phyloP scores from a whole-genome alignment of 2,888 invertebrate genomes.

The Cyrtodaria siliqua region DNA sequence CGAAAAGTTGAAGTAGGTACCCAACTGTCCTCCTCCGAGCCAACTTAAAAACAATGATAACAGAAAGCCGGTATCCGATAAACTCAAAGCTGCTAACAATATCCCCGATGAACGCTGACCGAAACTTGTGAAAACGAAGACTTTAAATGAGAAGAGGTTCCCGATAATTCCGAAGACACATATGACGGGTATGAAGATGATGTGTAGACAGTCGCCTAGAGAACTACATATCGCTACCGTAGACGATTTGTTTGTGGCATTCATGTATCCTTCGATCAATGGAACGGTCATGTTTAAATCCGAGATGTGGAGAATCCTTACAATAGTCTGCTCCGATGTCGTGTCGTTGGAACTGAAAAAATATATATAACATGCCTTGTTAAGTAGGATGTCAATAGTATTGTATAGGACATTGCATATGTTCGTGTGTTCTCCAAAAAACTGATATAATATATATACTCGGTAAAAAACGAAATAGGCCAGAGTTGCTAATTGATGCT shows the following conservation, averaged over 20 bases:
- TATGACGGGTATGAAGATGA: conserved; percentile 88
- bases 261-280: too few relatives aligned
- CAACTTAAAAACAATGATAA: conserved; percentile 88
- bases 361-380: too few relatives aligned
- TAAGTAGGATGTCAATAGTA: too few relatives aligned
- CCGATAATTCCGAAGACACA: conserved; percentile 91
- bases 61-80: conserved; percentile 92
- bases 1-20: conserved; percentile 24
- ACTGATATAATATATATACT: too few relatives aligned
- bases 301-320: too few relatives aligned
- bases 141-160: conserved; percentile 91
- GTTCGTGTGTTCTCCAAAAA: too few relatives aligned
- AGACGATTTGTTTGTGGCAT: too few relatives aligned
- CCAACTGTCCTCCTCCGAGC: conserved; percentile 64
- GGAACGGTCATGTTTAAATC: too few relatives aligned
- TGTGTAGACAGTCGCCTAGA: conserved; percentile 81
- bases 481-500: too few relatives aligned
- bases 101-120: conserved; percentile 91
- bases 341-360: too few relatives aligned
- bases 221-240: conserved; percentile 87
- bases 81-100: conserved; percentile 92
- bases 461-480: too few relatives aligned
- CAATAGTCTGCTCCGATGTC: too few relatives aligned
- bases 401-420: neutral
- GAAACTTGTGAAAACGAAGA: conserved; percentile 91